These are phyloP conservation scores for Girardia tigrina DNA, from an alignment of 2,888 invertebrate genomes.

Conservation along the genomic window DNA sequence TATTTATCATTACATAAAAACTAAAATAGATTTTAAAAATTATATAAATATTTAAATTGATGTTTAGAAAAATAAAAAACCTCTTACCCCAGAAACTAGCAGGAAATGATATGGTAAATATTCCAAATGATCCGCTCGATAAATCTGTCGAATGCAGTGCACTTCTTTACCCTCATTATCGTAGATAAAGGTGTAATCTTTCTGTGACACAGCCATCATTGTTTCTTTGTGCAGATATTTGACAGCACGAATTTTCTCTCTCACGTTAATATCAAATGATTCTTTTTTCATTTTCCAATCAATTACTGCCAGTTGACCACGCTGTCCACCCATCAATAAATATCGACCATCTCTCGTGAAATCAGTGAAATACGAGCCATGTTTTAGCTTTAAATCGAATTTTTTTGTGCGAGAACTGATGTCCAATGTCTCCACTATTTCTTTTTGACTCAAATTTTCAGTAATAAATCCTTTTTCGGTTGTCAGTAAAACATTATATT, in stretches of 20 bases:
- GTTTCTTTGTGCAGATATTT: conserved; percentile 68
- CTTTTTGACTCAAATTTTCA: conserved; percentile 24
- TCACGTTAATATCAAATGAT: conserved; percentile 85
- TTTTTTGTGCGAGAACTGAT: conserved; percentile 7
- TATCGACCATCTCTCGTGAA: conserved; percentile 38
- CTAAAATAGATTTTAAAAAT: too few relatives aligned
- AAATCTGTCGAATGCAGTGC: conserved; percentile 76
- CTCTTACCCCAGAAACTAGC: conserved; percentile 65
- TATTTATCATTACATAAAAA: too few relatives aligned
- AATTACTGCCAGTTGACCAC: conserved; percentile 83
- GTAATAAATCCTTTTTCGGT: neutral
- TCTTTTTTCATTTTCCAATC: conserved; percentile 92
- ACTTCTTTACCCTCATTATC: conserved; percentile 90
- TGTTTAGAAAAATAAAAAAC: too few relatives aligned
- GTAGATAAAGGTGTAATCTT: conserved; percentile 86
- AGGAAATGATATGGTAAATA: conserved; percentile 94
- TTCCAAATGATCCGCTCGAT: conserved; percentile 67
- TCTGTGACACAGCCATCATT: conserved; percentile 92
- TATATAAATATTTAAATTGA: too few relatives aligned
- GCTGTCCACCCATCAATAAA: conserved; percentile 68
- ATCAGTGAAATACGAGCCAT: conserved; percentile 20
- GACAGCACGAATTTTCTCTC: conserved; percentile 57
- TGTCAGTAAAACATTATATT: neutral
- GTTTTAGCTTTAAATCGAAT: neutral
- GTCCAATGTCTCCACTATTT: conserved; percentile 11